These are phyloP conservation scores for Halictus ligatus DNA, from an alignment of 2,888 invertebrate species.

Conservation along the genomic window DNA sequence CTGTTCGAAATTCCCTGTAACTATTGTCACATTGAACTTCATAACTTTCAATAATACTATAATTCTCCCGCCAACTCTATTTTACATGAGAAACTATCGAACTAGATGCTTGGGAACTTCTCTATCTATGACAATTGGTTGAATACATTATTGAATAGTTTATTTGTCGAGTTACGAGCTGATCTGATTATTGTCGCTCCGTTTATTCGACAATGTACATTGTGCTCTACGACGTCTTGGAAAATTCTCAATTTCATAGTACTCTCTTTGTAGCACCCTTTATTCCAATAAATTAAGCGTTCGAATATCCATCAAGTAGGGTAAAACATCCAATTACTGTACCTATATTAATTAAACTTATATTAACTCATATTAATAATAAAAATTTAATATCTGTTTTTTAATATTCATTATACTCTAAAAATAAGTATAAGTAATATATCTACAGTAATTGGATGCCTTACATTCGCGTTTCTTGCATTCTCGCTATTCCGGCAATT, in stretches of 20 bases:
- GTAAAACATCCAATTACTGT: too few species aligned
- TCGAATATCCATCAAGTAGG: too few species aligned
- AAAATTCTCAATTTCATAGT: background rate
- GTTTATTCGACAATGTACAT: background rate
- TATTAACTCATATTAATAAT: too few species aligned
- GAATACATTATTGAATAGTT: background rate
- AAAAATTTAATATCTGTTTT: too few species aligned
- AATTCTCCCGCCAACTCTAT: background rate
- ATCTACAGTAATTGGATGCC: too few species aligned
- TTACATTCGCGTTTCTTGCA: too few species aligned
- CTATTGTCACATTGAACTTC: background rate
- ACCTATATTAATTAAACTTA: too few species aligned
- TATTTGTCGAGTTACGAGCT: background rate
- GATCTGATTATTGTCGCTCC: background rate
- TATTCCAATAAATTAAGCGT: too few species aligned
- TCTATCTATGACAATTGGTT: background rate
- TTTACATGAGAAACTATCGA: background rate
- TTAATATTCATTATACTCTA: too few species aligned
- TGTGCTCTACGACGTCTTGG: background rate
- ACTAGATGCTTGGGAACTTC: background rate
- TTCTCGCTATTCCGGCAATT: too few species aligned
- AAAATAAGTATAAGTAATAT: too few species aligned
- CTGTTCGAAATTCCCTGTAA: background rate
- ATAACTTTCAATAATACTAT: background rate
- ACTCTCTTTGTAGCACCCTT: too few species aligned